A percentile compares a stretch with the other conserved stretches of the same genome.
These are phyloP conservation scores for Cecidostiba fungosa DNA, from an alignment of 2,888 invertebrate species.

Conservation along the genomic window DNA sequence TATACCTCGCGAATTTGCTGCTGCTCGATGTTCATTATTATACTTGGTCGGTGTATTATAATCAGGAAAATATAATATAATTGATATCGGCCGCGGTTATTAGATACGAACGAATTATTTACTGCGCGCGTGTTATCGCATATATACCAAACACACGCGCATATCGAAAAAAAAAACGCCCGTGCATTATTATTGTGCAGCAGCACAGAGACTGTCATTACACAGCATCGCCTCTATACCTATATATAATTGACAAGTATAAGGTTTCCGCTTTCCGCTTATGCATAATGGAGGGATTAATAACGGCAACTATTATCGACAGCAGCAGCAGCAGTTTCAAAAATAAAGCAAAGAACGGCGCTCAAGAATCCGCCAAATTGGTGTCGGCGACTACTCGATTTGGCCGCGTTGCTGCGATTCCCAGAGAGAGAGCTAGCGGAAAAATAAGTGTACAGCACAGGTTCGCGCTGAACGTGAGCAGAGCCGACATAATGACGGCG, in stretches of 20 bases:
- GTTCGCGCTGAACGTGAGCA: slow-evolving; percentile 13
- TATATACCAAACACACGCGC: no score
- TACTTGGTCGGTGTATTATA: background rate
- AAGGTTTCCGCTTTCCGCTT: background rate
- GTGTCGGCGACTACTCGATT: slow-evolving; percentile 6
- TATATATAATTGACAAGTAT: background rate
- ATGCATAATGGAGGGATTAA: slow-evolving; percentile 13
- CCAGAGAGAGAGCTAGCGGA: background rate
- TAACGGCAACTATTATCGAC: background rate
- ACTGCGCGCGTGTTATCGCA: no score
- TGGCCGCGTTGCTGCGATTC: background rate
- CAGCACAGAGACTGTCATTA: background rate
- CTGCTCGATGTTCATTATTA: background rate
- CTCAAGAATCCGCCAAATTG: slow-evolving; percentile 2
- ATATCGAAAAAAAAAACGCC: no score
- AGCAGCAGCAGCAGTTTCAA: background rate
- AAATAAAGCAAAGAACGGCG: background rate
- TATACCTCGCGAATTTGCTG: background rate
- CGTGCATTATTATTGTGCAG: no score
- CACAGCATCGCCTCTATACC: background rate
- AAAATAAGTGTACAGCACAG: background rate
- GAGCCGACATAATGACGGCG: slow-evolving; percentile 22
- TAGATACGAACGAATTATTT: background rate
- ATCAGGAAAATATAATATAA: background rate
- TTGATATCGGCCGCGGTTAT: background rate